Base-by-base conservation (phyloP, 2,888 invertebrate species). In the Melipona bicolor region DNA sequence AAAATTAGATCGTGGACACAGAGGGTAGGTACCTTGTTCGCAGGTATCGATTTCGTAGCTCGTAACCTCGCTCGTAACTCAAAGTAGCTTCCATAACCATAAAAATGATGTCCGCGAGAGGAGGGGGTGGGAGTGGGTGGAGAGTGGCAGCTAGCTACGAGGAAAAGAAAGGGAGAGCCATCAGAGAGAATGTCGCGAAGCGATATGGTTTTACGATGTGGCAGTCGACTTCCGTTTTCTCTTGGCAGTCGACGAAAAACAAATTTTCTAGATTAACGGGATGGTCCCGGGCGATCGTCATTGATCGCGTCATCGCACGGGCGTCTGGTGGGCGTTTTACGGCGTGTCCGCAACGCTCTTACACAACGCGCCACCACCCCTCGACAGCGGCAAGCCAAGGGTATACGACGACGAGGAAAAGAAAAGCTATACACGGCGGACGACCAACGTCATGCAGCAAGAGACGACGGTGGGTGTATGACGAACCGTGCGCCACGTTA, bases 221-320 rank as follows among this genome's bases (percentile, higher is more conserved):
- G 19, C 21, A 32, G n/a, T 27, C n/a, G 27, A 32, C 49, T 67
- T 70, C 64, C 75, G n/a, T 52, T 61, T 49, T 43, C 36, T 9
- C 5, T 5, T 6, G 43, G 49, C 11, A 24, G 52, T 17, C 36
- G 52, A 36, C 27, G 17, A 52, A 32, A 68, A 77, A 64, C 83
- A 59, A 82, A 68, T 72, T 62, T 9, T 77, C 24, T n/a, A 68
- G 50, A 82, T 83, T 77, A 82, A 73, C 68, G 27, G 52, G 27
- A 59, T 36, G 61, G 27, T 32, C n/a, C 43, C 68, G 43, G 50
- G 52, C 43, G 74, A 79, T 76, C 79, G 69, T 67, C 70, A 75
- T 71, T 49, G 82, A 75, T 83, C 75, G 70, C 83, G 76, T 83
- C 75, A 81, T 81, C 65, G 52, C 19, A 19, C 21, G 3, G 74